Base-by-base conservation (phyloP, 2,797 vertebrate genomes). In the Myotis planiceps region DNA sequence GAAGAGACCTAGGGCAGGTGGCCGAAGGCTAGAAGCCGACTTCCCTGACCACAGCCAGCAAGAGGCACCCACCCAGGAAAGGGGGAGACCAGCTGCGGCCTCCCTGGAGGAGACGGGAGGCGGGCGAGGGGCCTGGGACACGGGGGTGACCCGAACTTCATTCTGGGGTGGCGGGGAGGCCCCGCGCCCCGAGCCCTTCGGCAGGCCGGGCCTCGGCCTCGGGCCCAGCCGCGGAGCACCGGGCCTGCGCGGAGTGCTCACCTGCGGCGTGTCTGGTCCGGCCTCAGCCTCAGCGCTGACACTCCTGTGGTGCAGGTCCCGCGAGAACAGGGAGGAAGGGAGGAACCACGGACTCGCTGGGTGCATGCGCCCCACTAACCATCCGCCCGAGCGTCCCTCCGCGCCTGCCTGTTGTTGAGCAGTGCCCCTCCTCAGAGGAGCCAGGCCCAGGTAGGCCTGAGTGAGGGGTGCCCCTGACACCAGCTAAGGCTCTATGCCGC, bases 241-340 rank as follows among this genome's bases (percentile, higher is more conserved):
- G 18, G 27, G 42, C 71, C 42, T 18, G 27, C 9, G 1, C n/a
- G 7, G 47, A 34, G 47, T 4, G 13, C 47, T 76, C 74, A 51
- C 74, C 74, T 51, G 18, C 16, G 3, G 32, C 32, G 4, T 0
- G 32, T 34, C 65, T 4, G 32, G 9, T 34, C 65, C 18, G 9
- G 98, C 29, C 39, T 10, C 45, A 3, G 45, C 10, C 10, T 12
- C 5, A 14, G 68, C 63, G 7, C 27, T 12, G 81, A 65, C 1
- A 9, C 78, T 1, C 1, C 1, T 65, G 9, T 12, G 66, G 19
- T 29, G 91, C 29, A 93, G 94, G 63, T 23, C 74, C 0, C 10
- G 29, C 5, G 55, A 63, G 92, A 21, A 29, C 16, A 75, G 97
- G 85, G 94, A 66, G 93, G 23, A 37, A 75, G 97, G 85, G 94